Conservation (phyloP, 2,113 vertebrate species). For the Astur gentilis region DNA sequence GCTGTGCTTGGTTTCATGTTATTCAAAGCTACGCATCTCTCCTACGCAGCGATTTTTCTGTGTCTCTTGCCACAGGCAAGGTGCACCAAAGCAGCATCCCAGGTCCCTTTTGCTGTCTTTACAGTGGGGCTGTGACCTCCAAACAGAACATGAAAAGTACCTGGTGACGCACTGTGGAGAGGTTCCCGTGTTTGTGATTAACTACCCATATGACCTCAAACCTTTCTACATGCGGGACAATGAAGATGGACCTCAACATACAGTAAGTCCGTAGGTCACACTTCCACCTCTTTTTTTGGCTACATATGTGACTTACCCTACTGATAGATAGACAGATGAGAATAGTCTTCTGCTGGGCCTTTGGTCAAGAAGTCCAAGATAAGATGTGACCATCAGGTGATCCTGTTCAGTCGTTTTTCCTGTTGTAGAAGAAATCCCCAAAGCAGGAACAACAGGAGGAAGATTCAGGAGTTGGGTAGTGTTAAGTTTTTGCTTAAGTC, state of each 20-base stretch:
- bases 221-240: slow-evolving; percentile 97
- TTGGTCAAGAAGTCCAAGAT: not conserved
- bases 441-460: not conserved
- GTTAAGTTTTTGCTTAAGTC: not conserved
- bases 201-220: slow-evolving; percentile 91
- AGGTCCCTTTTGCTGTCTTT: slow-evolving; percentile 2
- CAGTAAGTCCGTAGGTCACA: slow-evolving; percentile 72
- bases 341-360: not conserved
- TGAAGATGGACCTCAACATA: slow-evolving; percentile 78
- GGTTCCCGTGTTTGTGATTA: slow-evolving; percentile 87
- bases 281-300: not conserved
- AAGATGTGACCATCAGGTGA: not conserved
- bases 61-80: not conserved
- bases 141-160: slow-evolving; percentile 93
- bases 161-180: slow-evolving; percentile 89
- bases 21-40: not conserved
- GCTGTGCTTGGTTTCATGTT: not conserved
- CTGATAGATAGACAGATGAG: not conserved
- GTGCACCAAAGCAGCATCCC: not conserved
- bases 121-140: slow-evolving; percentile 94
- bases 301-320: not conserved
- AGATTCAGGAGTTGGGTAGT: not conserved
- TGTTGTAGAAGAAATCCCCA: not conserved
- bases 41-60: not conserved
- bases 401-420: not conserved